phyloP scores from a whole-genome alignment of 2,888 invertebrate genomes.

The Nowickia ferox region DNA sequence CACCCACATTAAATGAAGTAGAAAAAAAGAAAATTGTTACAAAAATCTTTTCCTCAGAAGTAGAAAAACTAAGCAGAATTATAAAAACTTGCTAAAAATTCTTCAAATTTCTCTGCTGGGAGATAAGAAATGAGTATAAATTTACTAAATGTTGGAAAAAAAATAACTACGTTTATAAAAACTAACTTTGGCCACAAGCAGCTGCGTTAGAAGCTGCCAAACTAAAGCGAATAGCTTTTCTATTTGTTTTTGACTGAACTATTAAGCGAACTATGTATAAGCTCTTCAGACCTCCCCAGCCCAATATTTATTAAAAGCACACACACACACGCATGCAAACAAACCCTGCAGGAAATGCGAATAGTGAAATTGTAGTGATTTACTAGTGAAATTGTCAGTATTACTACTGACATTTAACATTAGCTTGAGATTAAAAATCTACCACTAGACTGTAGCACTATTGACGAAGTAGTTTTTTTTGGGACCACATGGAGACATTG shows the following conservation, averaged over 20 bases:
- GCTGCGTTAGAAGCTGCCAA: background rate
- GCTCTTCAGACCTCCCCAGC: background rate
- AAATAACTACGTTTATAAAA: slow-evolving; percentile 20
- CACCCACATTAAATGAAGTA: slow-evolving; percentile 34
- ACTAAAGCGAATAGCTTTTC: background rate
- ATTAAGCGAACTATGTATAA: slow-evolving; percentile 31
- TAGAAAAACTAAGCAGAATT: background rate
- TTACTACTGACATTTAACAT: no score
- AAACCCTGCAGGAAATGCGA: no score
- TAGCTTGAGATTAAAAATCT: no score
- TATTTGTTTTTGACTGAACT: slow-evolving; percentile 10
- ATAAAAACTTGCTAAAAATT: slow-evolving; percentile 65
- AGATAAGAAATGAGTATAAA: slow-evolving; percentile 54
- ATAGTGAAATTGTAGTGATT: no score
- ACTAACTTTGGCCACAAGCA: slow-evolving; percentile 19
- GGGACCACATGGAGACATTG: no score
- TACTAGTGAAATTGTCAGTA: no score
- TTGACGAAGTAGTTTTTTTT: no score
- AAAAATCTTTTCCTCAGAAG: slow-evolving; percentile 31
- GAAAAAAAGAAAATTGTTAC: slow-evolving; percentile 7
- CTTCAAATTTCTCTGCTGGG: slow-evolving; percentile 59
- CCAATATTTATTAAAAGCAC: background rate
- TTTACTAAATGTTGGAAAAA: slow-evolving; percentile 10
- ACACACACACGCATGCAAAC: slow-evolving; percentile 22
- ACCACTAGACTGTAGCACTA: no score